Evolutionary conservation across 2,797 vertebrate species (phyloP), one percentile per base, ranked within the genome.

Genomic region (Otolemur crassicaudatus): DNA sequence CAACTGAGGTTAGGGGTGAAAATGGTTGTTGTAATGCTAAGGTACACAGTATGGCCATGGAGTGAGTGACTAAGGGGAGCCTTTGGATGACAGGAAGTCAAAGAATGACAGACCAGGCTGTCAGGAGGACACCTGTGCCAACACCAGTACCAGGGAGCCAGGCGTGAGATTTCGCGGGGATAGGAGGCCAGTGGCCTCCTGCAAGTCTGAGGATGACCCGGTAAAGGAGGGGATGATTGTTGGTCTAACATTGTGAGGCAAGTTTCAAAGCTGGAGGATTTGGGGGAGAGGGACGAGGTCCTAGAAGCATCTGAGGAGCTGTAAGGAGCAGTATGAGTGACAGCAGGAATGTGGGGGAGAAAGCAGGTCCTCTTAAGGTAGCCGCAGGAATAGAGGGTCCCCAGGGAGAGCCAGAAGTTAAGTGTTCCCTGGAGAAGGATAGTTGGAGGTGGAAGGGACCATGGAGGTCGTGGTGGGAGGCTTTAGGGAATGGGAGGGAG

Each of bases 241-340:
- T 49, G 16, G 46, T 75, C 70, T 70, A 5, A 63, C 0, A 0
- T 3, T 58, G n/a, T 27, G 22, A 29, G 29, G 3, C 34, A 25
- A n/a, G 46, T 43, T 79, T 37, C 72, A 29, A 83, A 65, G 83
- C 58, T 84, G 23, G n/a, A 3, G 29, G 20, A 43, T 17, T 11
- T 34, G 2, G 1, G 19, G 60, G 73, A 23, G 10, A 19, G 13
- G 14, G 49, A 8, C 7, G 10, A 8, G 1, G 8, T 29, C 90
- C 22, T 67, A 61, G 84, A 61, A 49, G 56, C 1, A 25, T n/a
- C 56, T 23, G 22, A 75, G 25, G 75, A 63, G 10, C 23, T 37
- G 34, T 9, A 4, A 53, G 63, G 86, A 63, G n/a, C 61, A 10
- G 3, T 5, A 3, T 11, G 76, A 75, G 40, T 0, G 20, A 58